These are phyloP conservation scores for Morinoia aosen DNA, from an alignment of 2,888 invertebrate genomes.

Conservation along the genomic window DNA sequence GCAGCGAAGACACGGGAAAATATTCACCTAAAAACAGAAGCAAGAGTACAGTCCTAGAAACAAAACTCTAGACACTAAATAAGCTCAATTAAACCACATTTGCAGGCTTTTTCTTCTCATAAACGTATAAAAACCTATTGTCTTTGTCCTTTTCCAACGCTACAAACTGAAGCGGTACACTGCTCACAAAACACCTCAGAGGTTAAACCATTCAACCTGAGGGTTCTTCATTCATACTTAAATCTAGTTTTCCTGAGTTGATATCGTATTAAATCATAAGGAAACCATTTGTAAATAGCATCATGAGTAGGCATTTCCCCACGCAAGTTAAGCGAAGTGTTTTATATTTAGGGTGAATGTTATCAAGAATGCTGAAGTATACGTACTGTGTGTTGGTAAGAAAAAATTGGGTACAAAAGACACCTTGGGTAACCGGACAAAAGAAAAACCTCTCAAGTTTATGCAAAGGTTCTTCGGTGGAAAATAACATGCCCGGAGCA, in stretches of 20 bases:
- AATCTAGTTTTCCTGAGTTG: neutral
- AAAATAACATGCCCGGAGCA: no score
- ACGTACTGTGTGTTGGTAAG: neutral
- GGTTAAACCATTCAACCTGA: no score
- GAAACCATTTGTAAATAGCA: neutral
- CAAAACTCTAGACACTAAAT: no score
- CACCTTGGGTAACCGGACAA: no score
- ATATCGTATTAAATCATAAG: neutral
- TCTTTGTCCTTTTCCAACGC: neutral
- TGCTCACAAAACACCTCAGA: no score
- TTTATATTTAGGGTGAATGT: neutral
- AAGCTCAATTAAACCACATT: no score
- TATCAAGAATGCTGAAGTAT: no score
- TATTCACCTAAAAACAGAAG: neutral
- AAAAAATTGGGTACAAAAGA: neutral
- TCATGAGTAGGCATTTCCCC: neutral
- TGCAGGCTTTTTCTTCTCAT: neutral
- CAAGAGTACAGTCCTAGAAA: no score
- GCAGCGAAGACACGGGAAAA: neutral
- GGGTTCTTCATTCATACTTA: neutral
- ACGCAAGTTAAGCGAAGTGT: neutral
- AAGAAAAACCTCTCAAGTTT: no score
- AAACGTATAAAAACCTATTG: neutral
- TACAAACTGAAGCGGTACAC: neutral
- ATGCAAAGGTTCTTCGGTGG: no score